phyloP scores from a whole-genome alignment of 2,888 invertebrate genomes.

The Sericinus montela region DNA sequence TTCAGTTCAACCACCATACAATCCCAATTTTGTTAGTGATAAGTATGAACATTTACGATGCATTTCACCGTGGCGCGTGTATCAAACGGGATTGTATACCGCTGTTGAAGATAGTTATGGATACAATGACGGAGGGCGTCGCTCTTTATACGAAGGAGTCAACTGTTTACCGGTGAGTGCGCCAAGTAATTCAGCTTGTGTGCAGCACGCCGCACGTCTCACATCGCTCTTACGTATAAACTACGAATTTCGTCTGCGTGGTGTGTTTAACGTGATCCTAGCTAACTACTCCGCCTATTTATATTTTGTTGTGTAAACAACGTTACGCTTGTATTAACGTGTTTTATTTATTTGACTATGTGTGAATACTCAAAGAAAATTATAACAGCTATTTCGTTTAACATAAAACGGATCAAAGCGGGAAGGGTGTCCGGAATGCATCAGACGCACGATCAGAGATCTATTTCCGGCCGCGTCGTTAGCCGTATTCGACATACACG shows the following conservation, averaged over 20 bases:
- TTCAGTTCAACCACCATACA: conserved; percentile 60
- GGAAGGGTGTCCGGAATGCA: conserved; percentile 65
- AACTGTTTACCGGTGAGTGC: conserved; percentile 69
- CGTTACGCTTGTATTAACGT: conserved; percentile 19
- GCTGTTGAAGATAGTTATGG: conserved; percentile 40
- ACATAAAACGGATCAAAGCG: conserved; percentile 51
- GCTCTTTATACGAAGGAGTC: conserved; percentile 71
- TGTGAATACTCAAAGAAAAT: conserved; percentile 9
- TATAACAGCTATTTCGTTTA: conserved; percentile 16
- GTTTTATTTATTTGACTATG: conserved; percentile 17
- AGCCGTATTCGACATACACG: conserved; percentile 62
- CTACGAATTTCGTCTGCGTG: conserved; percentile 29
- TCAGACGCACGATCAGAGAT: conserved; percentile 61
- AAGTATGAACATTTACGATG: conserved; percentile 32
- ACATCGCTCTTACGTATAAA: conserved; percentile 39
- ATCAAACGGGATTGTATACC: conserved; percentile 36
- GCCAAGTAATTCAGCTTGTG: conserved; percentile 53
- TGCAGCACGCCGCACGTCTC: conserved; percentile 47
- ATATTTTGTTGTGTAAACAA: conserved; percentile 26
- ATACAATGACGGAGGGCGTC: conserved; percentile 50
- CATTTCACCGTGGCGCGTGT: conserved; percentile 36
- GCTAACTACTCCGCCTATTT: conserved; percentile 23
- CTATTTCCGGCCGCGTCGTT: conserved; percentile 75
- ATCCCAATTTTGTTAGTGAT: conserved; percentile 55
- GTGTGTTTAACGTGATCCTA: conserved; percentile 33